Evolutionary conservation across 2,797 vertebrate genomes (phyloP), one percentile per base, ranked within the genome.

Genomic region (Crocodylus rhombifer): DNA sequence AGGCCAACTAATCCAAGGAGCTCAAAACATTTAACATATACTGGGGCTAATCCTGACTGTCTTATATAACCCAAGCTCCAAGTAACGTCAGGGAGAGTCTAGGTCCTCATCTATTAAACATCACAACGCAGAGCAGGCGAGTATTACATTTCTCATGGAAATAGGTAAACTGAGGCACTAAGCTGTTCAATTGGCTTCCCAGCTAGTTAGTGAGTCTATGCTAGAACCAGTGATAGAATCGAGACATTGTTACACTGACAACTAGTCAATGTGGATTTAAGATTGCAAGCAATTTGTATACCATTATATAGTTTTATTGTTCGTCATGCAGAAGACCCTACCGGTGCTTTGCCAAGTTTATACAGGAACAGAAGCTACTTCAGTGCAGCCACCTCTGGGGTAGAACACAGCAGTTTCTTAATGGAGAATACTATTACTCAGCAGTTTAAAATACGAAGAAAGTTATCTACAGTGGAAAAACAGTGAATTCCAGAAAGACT

Each of bases 1-100:
- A n/a, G 83, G 75, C 87, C 16, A 76, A 23, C 60, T 76, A 93
- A 82, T 76, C 33, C 58, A 81, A 87, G 42, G 71, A 86, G 89
- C 18, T 4, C 63, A 94, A 90, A 60, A 63, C 55, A 57, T 8
- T 91, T 89, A 26, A 7, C 15, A n/a, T 58, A 42, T 58, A 16
- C 26, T 3, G n/a, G 65, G 65, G 62, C 23, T 60, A 23, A 71
- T 56, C 36, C 15, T 20, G 21, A 30, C 36, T 74, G 30, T 9
- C 63, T 84, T 89, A 77, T 63, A 57, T 87, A 83, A 4, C 23
- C 16, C 42, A 57, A 86, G 75, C 6, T 86, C 61, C 56, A 77
- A 75, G 18, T 84, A 83, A 60, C 21, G 7, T 77, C 69, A 36
- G 58, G 65, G 14, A 42, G 87, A 95, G 76, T 11, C 42, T 65